These are phyloP conservation scores for Leptobrachium leishanense DNA, from an alignment of 2,113 vertebrate genomes.

Conservation along the genomic window DNA sequence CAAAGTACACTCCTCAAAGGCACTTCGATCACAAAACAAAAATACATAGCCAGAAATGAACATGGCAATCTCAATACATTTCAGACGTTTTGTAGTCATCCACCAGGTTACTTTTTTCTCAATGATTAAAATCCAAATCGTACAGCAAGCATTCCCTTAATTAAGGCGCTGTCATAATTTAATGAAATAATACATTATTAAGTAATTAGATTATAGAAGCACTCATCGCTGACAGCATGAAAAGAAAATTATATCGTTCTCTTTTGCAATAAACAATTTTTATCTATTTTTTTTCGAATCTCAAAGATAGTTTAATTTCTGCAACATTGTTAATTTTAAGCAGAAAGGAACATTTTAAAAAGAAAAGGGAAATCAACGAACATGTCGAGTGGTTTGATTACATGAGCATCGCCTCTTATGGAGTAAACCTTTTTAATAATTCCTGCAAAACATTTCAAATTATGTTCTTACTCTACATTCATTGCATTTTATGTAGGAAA, in stretches of 20 bases:
- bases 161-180: constrained; percentile 37
- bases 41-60: constrained; percentile 46
- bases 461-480: constrained; percentile 10
- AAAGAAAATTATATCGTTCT: constrained; percentile 9
- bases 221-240: constrained; percentile 30
- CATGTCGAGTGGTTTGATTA: not conserved
- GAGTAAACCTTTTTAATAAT: constrained; percentile 24
- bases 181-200: constrained; percentile 32
- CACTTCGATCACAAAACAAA: constrained; percentile 51
- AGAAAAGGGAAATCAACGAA: constrained; percentile 14
- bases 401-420: constrained; percentile 35
- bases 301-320: constrained; percentile 22
- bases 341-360: not conserved
- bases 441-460: constrained; percentile 13
- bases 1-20: constrained; percentile 51
- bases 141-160: constrained; percentile 24
- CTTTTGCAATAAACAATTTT: constrained; percentile 19
- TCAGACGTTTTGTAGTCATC: constrained; percentile 20
- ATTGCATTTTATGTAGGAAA: constrained; percentile 41
- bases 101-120: not conserved
- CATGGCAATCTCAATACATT: constrained; percentile 39
- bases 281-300: constrained; percentile 10
- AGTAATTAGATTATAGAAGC: constrained; percentile 14
- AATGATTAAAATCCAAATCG: constrained; percentile 15
- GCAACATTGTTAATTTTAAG: constrained; percentile 21